Evolutionary conservation across 1,140 invertebrate genomes (phyloP).

Genomic region (Drosophila nigromelanica): DNA sequence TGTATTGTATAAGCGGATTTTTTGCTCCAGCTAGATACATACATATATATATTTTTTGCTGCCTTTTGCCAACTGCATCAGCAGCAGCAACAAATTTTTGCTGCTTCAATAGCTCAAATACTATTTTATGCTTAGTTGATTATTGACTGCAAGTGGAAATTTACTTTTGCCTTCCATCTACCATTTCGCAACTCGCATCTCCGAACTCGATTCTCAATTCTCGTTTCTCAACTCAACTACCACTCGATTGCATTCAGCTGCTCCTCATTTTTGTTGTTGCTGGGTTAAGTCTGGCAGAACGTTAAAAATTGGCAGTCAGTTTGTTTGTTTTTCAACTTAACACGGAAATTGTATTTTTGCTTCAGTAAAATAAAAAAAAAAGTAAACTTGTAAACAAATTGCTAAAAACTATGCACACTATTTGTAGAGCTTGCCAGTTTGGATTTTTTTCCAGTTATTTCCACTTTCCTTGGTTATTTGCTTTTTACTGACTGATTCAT

Average conservation of each 20-base stretch:
- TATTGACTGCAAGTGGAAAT: slow-evolving; percentile 74
- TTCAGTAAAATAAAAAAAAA: slow-evolving; percentile 15
- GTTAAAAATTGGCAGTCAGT: slow-evolving; percentile 77
- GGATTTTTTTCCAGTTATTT: slow-evolving; percentile 1
- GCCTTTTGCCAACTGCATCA: slow-evolving; percentile 19
- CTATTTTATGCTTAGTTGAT: slow-evolving; percentile 83
- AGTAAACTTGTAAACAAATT: slow-evolving; percentile 64
- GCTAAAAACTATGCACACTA: slow-evolving; percentile 46
- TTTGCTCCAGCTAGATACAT: slow-evolving; percentile 19
- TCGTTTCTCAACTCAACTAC: slow-evolving; percentile 31
- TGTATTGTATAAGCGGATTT: slow-evolving; percentile 60
- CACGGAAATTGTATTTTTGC: slow-evolving; percentile 77
- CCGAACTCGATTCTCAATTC: slow-evolving; percentile 23
- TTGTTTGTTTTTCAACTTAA: slow-evolving; percentile 81
- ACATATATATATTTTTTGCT: slow-evolving; percentile 9
- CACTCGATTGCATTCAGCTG: slow-evolving; percentile 41
- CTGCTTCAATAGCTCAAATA: slow-evolving; percentile 82
- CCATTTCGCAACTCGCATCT: slow-evolving; percentile 13
- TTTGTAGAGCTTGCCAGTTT: slow-evolving; percentile 27
- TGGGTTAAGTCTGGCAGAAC: slow-evolving; percentile 65
- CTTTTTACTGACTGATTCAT: slow-evolving; percentile 7
- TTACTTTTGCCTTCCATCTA: slow-evolving; percentile 58
- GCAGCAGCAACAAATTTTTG: slow-evolving; percentile 72
- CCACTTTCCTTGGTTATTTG: not conserved
- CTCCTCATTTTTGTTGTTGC: not conserved